Evolutionary conservation across 1,140 invertebrate genomes (phyloP).

Genomic region (Magallana gigas): DNA sequence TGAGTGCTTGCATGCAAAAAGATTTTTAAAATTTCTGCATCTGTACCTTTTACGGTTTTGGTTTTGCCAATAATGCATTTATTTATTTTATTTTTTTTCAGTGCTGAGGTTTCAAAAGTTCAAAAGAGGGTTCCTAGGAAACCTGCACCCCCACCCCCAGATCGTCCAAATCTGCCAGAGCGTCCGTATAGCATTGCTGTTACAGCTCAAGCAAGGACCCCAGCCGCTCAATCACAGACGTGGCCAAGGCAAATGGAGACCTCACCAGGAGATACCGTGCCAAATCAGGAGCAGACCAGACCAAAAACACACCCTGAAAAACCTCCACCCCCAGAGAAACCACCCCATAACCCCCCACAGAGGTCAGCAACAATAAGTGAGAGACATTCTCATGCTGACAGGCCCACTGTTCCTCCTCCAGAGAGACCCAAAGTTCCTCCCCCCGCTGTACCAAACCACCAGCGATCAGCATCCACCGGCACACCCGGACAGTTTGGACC

Average conservation of each 20-base stretch:
- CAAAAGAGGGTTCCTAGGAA: constrained; percentile 65
- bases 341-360: constrained; percentile 42
- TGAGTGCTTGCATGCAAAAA: too few species aligned
- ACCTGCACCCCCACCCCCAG: constrained; percentile 73
- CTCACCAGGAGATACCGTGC: constrained; percentile 43
- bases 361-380: constrained; percentile 51
- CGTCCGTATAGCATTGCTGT: constrained; percentile 67
- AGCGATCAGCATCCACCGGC: constrained; percentile 72
- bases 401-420: constrained; percentile 61
- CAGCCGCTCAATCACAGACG: constrained; percentile 61
- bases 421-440: constrained; percentile 62
- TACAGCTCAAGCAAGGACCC: constrained; percentile 60
- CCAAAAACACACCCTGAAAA: constrained; percentile 59
- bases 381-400: constrained; percentile 54
- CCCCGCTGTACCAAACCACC: constrained; percentile 65
- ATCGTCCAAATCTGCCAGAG: constrained; percentile 58
- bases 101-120: constrained; percentile 65
- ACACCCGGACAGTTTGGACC: constrained; percentile 57
- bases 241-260: constrained; percentile 65
- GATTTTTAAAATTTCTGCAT: not conserved
- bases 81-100: constrained; percentile 50
- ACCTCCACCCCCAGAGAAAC: constrained; percentile 60
- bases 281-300: constrained; percentile 48
- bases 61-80: not conserved
- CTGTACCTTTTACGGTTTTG: not conserved